Evolutionary conservation across 2,888 invertebrate species (phyloP), one percentile per base, ranked within the genome.

Genomic region (Cheilosia soror): DNA sequence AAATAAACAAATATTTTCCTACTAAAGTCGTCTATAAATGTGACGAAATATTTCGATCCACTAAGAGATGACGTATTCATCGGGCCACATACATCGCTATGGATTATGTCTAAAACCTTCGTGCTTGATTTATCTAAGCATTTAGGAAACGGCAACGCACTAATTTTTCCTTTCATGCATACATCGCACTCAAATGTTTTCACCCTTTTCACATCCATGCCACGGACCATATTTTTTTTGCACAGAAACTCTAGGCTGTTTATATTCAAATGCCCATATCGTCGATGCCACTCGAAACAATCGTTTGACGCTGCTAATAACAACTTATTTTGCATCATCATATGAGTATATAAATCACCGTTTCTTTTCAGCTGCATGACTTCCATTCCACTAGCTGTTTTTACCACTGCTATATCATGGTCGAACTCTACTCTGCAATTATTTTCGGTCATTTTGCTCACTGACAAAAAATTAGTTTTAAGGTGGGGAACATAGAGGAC

Each of bases 11-110:
- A 78, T 15, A 66, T 68, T 44, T 72, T 68, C 5, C 73, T 29
- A 4, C 66, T 62, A 37, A 57, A 57, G 49, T 88, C 88, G 40
- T 88, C 88, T n/a, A 88, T 71, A 55, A 88, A 88, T 29, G 82
- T 73, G 0, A 75, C 68, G n/a, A 87, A 82, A 69, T 88, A 88
- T 60, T 53, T 63, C 1, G 73, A 37, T 37, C 75, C 68, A 42
- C 87, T 84, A n/a, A 66, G 25, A 9, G 87, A 87, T 15, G 27
- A 25, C 7, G 42, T 60, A n/a, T 49, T 57, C 71, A 87, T 75
- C 5, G 88, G 87, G 9, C 87, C 87, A 44, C 71, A 69, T 0
- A 88, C 73, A 33, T 87, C 75, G 2, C 79, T 79, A 42, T 87
- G 77, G 5, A 85, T 68, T 7, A 80, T 57, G 29, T 83, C 15